phyloP scores from a whole-genome alignment of 2,888 invertebrate genomes.

The Lottia gigantea region DNA sequence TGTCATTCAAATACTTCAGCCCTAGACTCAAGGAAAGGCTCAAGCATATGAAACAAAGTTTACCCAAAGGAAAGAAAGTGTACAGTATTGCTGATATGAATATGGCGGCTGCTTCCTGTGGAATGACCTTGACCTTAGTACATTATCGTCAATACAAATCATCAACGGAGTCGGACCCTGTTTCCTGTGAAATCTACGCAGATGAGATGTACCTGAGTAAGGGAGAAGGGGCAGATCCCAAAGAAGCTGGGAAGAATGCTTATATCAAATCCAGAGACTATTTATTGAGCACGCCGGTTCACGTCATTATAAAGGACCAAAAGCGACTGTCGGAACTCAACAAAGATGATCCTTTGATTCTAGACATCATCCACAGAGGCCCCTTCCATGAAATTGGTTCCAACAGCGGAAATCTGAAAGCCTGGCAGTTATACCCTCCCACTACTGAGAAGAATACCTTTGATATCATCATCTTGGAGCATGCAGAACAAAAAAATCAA shows the following conservation, averaged over 20 bases:
- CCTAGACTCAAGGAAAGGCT: not conserved
- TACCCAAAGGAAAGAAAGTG: constrained; percentile 2
- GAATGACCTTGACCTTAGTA: not conserved
- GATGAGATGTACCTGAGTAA: constrained; percentile 6
- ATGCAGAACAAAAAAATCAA: not conserved
- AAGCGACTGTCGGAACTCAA: not conserved
- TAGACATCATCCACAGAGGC: not conserved
- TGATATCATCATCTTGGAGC: not conserved
- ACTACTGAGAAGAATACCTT: not conserved
- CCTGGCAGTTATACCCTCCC: constrained; percentile 1
- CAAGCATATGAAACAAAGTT: not conserved
- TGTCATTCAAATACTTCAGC: constrained; percentile 4
- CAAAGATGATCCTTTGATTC: not conserved
- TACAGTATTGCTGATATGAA: constrained; percentile 6
- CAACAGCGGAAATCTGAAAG: not conserved
- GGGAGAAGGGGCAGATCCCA: not conserved
- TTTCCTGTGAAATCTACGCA: not conserved
- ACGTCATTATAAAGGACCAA: not conserved
- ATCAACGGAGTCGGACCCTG: not conserved
- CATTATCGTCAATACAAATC: not conserved
- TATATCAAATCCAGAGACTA: constrained; percentile 3
- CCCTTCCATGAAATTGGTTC: not conserved
- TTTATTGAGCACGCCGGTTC: not conserved
- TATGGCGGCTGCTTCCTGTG: constrained; percentile 2
- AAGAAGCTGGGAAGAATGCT: not conserved